Percentiles rank a stretch among this genome's conserved stretches.
Evolutionary conservation across 2,888 invertebrate genomes (phyloP).

Genomic region (Escarpia spicata): DNA sequence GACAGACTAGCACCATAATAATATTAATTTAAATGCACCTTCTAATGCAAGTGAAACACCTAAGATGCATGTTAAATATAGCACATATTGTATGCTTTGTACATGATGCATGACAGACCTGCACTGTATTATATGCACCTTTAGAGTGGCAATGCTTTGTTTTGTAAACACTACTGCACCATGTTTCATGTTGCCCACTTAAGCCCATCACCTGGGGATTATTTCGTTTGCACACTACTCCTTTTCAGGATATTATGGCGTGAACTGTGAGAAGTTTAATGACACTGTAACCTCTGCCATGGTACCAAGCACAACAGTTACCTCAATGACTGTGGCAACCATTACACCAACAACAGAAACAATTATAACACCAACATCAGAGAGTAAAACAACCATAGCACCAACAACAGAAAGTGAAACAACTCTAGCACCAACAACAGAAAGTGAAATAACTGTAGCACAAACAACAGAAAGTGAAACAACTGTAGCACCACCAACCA

Average conservation of each 20-base stretch:
- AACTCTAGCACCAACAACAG: neutral
- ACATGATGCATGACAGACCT: neutral
- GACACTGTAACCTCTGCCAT: neutral
- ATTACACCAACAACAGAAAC: neutral
- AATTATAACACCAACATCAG: neutral
- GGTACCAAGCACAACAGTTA: neutral
- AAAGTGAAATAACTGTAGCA: neutral
- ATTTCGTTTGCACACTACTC: neutral
- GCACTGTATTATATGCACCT: neutral
- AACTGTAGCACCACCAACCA: neutral
- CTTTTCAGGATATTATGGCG: slow-evolving; percentile 16
- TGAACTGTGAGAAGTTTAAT: slow-evolving; percentile 6
- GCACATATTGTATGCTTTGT: too few relatives aligned
- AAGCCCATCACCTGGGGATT: neutral
- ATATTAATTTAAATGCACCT: neutral
- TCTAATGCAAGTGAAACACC: too few relatives aligned
- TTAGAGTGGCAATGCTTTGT: neutral
- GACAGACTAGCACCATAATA: neutral
- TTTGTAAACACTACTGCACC: neutral
- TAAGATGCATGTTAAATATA: too few relatives aligned
- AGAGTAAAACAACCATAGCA: neutral
- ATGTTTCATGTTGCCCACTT: neutral
- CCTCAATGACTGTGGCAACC: neutral
- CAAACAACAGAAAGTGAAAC: neutral
- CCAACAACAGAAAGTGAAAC: neutral